phyloP scores from a whole-genome alignment of 2,797 vertebrate genomes.

The Gastrophryne carolinensis region DNA sequence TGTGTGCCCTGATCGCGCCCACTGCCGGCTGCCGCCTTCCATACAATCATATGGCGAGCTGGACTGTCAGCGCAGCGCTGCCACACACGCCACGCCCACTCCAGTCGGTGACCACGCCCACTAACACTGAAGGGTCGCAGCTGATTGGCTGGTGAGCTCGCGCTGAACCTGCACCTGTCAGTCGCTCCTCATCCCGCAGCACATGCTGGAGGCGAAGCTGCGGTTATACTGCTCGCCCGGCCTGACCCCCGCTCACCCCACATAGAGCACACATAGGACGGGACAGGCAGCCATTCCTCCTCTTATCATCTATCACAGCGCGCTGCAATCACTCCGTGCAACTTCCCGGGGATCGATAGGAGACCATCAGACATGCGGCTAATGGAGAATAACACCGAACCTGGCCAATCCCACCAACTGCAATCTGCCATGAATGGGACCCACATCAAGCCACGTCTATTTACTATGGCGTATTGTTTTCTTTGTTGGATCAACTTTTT shows the following conservation, averaged over 20 bases:
- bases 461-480: too few species aligned
- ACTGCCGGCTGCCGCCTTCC: conserved; percentile 18
- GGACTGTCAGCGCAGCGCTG: conserved; percentile 21
- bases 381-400: too few species aligned
- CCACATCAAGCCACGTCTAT: too few species aligned
- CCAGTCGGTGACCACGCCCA: background rate
- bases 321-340: too few species aligned
- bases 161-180: conserved; percentile 48
- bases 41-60: conserved; percentile 46
- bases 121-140: background rate
- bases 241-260: background rate
- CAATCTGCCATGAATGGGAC: too few species aligned
- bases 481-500: too few species aligned
- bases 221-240: background rate
- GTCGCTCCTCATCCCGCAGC: background rate
- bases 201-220: background rate
- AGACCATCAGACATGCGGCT: too few species aligned
- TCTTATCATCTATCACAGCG: too few species aligned
- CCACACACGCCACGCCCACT: conserved; percentile 16
- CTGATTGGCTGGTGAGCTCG: conserved; percentile 20
- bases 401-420: too few species aligned
- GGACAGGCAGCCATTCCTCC: too few species aligned
- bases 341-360: too few species aligned
- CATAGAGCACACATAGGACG: too few species aligned
- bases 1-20: background rate